These are phyloP conservation scores for Leptopilina drosophilae DNA, from an alignment of 2,888 invertebrate genomes.

Conservation along the genomic window DNA sequence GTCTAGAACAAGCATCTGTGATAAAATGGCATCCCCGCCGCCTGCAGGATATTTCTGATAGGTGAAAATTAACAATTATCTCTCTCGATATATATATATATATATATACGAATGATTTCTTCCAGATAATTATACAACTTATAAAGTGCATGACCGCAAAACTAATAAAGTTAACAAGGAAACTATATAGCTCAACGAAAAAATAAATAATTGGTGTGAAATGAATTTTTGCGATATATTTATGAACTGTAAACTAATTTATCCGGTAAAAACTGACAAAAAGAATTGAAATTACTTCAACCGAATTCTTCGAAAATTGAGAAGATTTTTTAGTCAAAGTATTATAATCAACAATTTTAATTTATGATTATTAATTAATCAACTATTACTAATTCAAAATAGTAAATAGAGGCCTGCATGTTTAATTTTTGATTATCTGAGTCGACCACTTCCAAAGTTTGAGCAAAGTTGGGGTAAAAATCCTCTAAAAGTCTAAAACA, in stretches of 20 bases:
- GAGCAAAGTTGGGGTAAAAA: too few species aligned
- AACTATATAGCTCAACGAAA: not conserved
- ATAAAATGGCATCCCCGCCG: conserved; percentile 78
- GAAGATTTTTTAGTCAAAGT: too few species aligned
- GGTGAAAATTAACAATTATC: conserved; percentile 58
- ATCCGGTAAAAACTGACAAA: not conserved
- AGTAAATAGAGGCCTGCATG: too few species aligned
- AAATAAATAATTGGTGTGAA: not conserved
- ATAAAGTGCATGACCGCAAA: not conserved
- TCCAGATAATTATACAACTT: not conserved
- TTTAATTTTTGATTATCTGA: too few species aligned
- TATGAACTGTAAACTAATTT: not conserved
- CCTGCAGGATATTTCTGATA: conserved; percentile 71
- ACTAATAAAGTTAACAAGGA: not conserved
- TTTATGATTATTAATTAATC: too few species aligned
- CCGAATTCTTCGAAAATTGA: too few species aligned
- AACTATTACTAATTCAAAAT: too few species aligned
- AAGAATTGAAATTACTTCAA: not conserved
- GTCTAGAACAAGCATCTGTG: conserved; percentile 88
- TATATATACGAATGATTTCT: not conserved
- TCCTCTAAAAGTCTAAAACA: too few species aligned
- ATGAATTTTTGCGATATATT: not conserved
- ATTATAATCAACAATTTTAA: too few species aligned
- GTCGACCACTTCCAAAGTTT: too few species aligned
- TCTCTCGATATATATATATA: too few species aligned